A percentile compares a stretch with the other conserved stretches of the same genome.
phyloP scores from a whole-genome alignment of 2,888 invertebrate species.

The Synanthedon myopaeformis region DNA sequence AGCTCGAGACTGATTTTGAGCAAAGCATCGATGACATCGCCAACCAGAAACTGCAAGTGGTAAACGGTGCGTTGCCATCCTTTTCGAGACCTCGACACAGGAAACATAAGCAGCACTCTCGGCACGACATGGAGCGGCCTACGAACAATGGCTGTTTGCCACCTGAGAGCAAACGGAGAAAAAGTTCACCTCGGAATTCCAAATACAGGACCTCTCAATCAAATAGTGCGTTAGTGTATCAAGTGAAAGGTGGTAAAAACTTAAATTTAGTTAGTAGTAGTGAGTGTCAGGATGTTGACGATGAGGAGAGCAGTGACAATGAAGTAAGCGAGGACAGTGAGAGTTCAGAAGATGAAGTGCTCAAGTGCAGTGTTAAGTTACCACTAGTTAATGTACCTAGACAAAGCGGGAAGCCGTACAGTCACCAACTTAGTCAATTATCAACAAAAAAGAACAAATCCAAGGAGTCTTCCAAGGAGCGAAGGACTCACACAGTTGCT shows the following conservation, averaged over 20 bases:
- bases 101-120: slow-evolving; percentile 56
- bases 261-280: slow-evolving; percentile 66
- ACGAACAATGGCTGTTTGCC: slow-evolving; percentile 46
- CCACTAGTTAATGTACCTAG: slow-evolving; percentile 50
- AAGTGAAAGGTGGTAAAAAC: slow-evolving; percentile 67
- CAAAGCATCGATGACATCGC: slow-evolving; percentile 64
- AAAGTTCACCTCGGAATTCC: slow-evolving; percentile 31
- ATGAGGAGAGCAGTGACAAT: slow-evolving; percentile 27
- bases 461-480: slow-evolving; percentile 41
- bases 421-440: slow-evolving; percentile 71
- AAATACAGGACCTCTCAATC: slow-evolving; percentile 43
- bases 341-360: slow-evolving; percentile 62
- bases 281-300: slow-evolving; percentile 50
- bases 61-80: slow-evolving; percentile 43
- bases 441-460: slow-evolving; percentile 60
- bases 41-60: slow-evolving; percentile 44
- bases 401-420: slow-evolving; percentile 65
- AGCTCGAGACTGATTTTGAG: slow-evolving; percentile 65
- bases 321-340: slow-evolving; percentile 30
- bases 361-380: slow-evolving; percentile 61
- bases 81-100: slow-evolving; percentile 45
- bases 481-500: slow-evolving; percentile 46
- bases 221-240: slow-evolving; percentile 38
- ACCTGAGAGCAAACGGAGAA: slow-evolving; percentile 50
- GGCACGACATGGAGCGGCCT: slow-evolving; percentile 37